phyloP scores from a whole-genome alignment of 2,113 vertebrate species.

The Deroptyus accipitrinus region DNA sequence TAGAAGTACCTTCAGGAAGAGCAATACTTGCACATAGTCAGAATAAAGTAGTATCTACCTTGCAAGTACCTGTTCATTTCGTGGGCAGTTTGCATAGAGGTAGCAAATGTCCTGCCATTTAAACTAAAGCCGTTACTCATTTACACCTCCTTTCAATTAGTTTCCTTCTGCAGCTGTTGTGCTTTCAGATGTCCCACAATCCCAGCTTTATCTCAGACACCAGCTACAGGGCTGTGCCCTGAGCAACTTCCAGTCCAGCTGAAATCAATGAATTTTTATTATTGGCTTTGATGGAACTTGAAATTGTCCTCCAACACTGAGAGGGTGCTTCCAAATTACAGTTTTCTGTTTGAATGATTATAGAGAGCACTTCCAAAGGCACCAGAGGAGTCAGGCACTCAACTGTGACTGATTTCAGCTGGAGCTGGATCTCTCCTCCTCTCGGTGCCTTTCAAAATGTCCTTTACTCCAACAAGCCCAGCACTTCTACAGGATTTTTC shows the following conservation, averaged over 20 bases:
- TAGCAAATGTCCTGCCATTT: not conserved
- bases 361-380: slow-evolving; percentile 18
- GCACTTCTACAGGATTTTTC: not conserved
- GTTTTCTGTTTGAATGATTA: slow-evolving; percentile 32
- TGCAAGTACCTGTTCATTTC: not conserved
- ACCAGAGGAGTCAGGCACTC: not conserved
- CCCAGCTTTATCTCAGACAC: not conserved
- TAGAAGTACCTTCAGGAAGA: rapidly evolving
- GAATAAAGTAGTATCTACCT: not conserved
- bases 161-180: not conserved
- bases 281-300: not conserved
- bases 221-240: not conserved
- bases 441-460: slow-evolving; percentile 18
- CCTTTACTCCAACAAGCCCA: slow-evolving; percentile 10
- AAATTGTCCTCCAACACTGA: not conserved
- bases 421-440: not conserved
- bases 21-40: not conserved
- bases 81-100: not conserved
- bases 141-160: not conserved
- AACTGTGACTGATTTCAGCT: not conserved
- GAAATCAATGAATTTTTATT: not conserved
- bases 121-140: not conserved
- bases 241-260: slow-evolving; percentile 2
- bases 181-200: not conserved
- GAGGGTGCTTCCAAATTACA: not conserved